These are phyloP conservation scores for Watsonalla binaria DNA, from an alignment of 2,888 invertebrate species.

Conservation along the genomic window DNA sequence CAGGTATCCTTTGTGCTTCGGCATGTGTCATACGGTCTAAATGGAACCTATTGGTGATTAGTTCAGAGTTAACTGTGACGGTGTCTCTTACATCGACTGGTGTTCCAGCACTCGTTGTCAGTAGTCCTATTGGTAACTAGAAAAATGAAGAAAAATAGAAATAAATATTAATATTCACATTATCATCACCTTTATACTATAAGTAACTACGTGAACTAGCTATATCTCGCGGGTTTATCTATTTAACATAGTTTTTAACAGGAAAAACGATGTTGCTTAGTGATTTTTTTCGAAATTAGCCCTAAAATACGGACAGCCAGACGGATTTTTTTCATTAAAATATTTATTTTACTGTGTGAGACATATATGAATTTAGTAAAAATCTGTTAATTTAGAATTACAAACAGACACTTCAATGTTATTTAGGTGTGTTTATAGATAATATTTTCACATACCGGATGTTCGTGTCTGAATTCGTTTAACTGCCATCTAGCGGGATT, in stretches of 20 bases:
- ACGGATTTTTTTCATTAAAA: too few relatives aligned
- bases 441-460: slow-evolving; percentile 28
- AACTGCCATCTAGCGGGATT: slow-evolving; percentile 32
- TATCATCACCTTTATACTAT: too few relatives aligned
- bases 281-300: too few relatives aligned
- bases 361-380: too few relatives aligned
- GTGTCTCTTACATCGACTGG: slow-evolving; percentile 85
- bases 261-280: too few relatives aligned
- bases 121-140: slow-evolving; percentile 69
- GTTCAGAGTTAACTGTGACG: slow-evolving; percentile 85
- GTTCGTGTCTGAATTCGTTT: slow-evolving; percentile 34
- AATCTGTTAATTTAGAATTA: too few relatives aligned
- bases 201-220: neutral
- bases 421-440: too few relatives aligned
- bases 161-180: neutral
- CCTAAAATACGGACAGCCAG: too few relatives aligned
- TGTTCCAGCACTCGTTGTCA: slow-evolving; percentile 87
- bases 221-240: neutral
- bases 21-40: slow-evolving; percentile 12
- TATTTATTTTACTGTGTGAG: too few relatives aligned
- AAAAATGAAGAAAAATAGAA: slow-evolving; percentile 19
- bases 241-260: slow-evolving; percentile 2
- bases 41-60: slow-evolving; percentile 29
- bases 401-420: too few relatives aligned
- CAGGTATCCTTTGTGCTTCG: slow-evolving; percentile 92